Evolutionary conservation across 2,888 invertebrate species (phyloP), one percentile per base, ranked within the genome.

Genomic region (Taenaris catops): DNA sequence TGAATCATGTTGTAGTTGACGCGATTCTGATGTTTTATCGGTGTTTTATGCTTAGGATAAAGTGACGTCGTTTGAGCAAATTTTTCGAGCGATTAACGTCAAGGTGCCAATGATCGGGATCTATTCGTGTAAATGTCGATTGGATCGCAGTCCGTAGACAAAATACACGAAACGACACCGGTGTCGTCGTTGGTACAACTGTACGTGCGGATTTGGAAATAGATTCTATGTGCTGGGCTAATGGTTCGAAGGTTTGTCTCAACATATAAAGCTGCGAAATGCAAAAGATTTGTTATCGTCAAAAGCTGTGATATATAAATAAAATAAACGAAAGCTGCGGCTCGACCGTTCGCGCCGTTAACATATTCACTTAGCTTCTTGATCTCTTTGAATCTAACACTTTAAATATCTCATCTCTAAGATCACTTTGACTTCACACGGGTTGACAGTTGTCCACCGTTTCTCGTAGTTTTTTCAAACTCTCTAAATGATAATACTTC

Each of bases 271-370:
- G 79, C 83, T 81, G 74, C 81, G n/a, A 81, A 83, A 76, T 81
- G 86, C 83, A 84, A 84, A 83, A 83, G 79, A 81, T 84, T 83
- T 80, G 81, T 84, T 80, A 84, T 84, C 86, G 86, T 86, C 86
- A 86, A 86, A 86, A 84, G 84, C 86, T 86, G 86, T 86, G 86
- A 86, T 86, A 86, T 84, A 80, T 66, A 57, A 78, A 72, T 76
- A 75, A 69, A 75, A 73, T 52, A 73, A 76, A 76, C 64, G 69
- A 67, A 70, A 62, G 69, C 72, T 55, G 63, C 62, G 67, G 68
- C 48, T 33, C 29, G 55, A 48, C 60, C 64, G 75, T 72, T 59
- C 69, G 73, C 70, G 71, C 68, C 63, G 53, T 19, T 63, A 54
- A 46, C 51, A 48, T 49, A 46, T 44, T 52, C 45, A 60, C 60